A percentile compares a stretch with the other conserved stretches of the same genome.
Conservation (phyloP, 2,888 invertebrate genomes). For the Allolobophora icterica region DNA sequence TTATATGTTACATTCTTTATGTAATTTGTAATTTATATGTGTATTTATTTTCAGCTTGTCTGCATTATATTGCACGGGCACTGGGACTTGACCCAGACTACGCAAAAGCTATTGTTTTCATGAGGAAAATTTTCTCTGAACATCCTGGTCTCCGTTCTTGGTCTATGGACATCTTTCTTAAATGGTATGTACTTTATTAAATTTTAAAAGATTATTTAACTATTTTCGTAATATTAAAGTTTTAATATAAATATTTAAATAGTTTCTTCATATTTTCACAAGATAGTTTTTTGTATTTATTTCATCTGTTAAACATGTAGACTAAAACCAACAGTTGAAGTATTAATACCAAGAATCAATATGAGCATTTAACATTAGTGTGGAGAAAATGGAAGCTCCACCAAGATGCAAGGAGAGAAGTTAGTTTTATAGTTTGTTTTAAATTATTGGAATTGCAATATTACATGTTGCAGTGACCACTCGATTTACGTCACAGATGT, state of each 20-base stretch:
- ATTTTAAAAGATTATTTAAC: neutral
- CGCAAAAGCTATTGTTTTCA: conserved; percentile 77
- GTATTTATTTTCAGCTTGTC: conserved; percentile 71
- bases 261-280: no score
- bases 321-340: neutral
- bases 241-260: neutral
- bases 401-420: neutral
- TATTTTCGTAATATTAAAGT: neutral
- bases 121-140: conserved; percentile 76
- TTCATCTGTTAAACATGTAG: neutral
- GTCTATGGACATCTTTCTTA: conserved; percentile 51
- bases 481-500: conserved; percentile 52
- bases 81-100: conserved; percentile 78
- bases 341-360: neutral
- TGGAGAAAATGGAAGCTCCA: neutral
- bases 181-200: neutral
- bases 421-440: neutral
- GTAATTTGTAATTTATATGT: neutral
- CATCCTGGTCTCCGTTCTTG: conserved; percentile 73
- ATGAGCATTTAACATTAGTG: neutral
- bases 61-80: conserved; percentile 77
- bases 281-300: no score
- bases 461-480: conserved; percentile 57
- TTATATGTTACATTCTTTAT: conserved; percentile 54
- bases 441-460: neutral